Evolutionary conservation across 1,140 invertebrate species (phyloP), one percentile per base, ranked within the genome.

Genomic region (Amyelois transitella): DNA sequence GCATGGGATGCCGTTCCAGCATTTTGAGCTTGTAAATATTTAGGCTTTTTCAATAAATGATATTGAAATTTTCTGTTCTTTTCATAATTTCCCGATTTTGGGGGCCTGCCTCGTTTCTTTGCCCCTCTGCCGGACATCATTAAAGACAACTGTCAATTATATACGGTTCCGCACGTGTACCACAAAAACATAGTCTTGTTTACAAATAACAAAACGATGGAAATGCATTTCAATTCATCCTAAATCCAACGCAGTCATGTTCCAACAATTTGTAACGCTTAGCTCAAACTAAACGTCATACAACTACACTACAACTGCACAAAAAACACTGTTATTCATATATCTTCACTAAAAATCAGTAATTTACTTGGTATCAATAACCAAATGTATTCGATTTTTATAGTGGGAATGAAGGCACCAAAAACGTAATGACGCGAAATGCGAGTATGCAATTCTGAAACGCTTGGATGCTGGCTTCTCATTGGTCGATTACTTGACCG

Each of bases 11-110:
- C 90, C 1, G 90, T 89, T 60, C 91, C 93, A 72, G 91, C 91
- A 75, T 90, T 91, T 81, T 44, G 90, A 72, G 92, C 91, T 82
- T 92, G 90, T 69, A 96, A 90, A 88, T 97, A 97, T 91, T 96
- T 97, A 6, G 96, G 96, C 87, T 97, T 97, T 89, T 97, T 96
- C 80, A 97, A 91, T 76, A 96, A 89, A 89, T 95, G 93, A 89
- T 94, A 95, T 81, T 95, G 94, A 88, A 95, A 96, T 89, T 94
- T 95, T 75, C 92, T 93, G 66, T 93, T 92, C 75, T 93, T 92
- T 77, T 96, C 95, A 90, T 94, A 91, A 81, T 92, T 93, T 69
- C 94, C 93, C 56, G 95, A 94, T 91, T 96, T 97, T 64, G 96
- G 96, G 72, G 96, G 96, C 65, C 96, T 92, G 68, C 96, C 96